A percentile compares a stretch with the other conserved stretches of the same genome.
phyloP scores from a whole-genome alignment of 30 jellyfish, hydroid and myxozoan species.

The Phacellophora camtschatica region DNA sequence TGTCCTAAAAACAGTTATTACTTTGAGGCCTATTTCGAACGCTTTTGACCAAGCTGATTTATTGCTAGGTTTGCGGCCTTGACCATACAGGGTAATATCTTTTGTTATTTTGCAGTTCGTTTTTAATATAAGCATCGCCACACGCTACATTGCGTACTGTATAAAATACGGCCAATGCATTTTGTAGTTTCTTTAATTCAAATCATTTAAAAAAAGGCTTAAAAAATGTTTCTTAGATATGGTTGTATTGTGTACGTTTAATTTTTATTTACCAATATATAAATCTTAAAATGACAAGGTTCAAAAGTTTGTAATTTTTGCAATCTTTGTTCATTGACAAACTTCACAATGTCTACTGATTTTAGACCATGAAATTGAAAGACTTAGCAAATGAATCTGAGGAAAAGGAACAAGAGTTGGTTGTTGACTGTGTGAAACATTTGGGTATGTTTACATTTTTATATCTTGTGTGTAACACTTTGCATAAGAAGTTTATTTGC shows the following conservation, averaged over 20 bases:
- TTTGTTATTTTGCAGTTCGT: no score
- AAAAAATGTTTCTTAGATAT: no score
- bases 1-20: no score
- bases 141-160: no score
- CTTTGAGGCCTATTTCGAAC: neutral
- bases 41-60: neutral
- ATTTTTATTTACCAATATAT: no score
- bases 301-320: neutral
- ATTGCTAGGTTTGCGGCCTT: neutral
- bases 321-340: neutral
- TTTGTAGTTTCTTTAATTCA: no score
- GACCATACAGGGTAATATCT: neutral
- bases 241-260: no score
- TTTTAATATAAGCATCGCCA: no score
- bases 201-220: no score
- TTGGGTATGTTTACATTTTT: slow-evolving; percentile 58
- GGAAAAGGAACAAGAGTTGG: slow-evolving; percentile 76
- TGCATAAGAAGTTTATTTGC: no score
- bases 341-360: neutral
- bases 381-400: slow-evolving; percentile 70
- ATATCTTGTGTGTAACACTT: no score
- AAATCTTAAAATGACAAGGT: neutral
- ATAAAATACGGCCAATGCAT: no score
- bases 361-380: slow-evolving; percentile 64
- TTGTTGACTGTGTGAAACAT: slow-evolving; percentile 80